Conservation (phyloP, 2,113 vertebrate genomes). For the Aegotheles bennettii region DNA sequence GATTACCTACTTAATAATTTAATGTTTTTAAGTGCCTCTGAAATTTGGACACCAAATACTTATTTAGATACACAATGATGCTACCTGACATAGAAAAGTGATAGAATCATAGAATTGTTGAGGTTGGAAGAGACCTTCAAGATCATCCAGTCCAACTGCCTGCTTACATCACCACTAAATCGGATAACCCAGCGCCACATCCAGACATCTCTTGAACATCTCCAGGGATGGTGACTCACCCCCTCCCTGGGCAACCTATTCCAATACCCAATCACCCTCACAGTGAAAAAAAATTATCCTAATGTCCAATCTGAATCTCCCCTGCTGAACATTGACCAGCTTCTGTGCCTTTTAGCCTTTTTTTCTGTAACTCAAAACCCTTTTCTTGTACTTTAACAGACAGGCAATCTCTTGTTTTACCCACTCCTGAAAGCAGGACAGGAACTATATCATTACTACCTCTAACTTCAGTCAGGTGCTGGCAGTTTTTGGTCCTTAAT, state of each 20-base stretch:
- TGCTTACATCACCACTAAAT: too few relatives aligned
- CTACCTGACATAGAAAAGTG: background rate
- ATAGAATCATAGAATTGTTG: too few relatives aligned
- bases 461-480: background rate
- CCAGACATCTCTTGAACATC: too few relatives aligned
- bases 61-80: background rate
- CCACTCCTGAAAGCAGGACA: background rate
- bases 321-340: background rate
- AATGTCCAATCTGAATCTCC: too few relatives aligned
- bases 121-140: too few relatives aligned
- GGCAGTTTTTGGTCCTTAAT: background rate
- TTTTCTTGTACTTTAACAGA: background rate
- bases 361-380: background rate
- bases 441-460: background rate
- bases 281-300: too few relatives aligned
- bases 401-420: background rate
- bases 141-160: too few relatives aligned
- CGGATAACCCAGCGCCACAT: too few relatives aligned
- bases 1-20: background rate
- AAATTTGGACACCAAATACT: background rate
- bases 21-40: background rate
- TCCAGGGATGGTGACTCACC: too few relatives aligned
- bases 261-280: too few relatives aligned
- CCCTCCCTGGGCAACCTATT: too few relatives aligned
- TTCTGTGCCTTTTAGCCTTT: background rate